phyloP scores from a whole-genome alignment of 2,113 vertebrate genomes.

The Vireo altiloquus region DNA sequence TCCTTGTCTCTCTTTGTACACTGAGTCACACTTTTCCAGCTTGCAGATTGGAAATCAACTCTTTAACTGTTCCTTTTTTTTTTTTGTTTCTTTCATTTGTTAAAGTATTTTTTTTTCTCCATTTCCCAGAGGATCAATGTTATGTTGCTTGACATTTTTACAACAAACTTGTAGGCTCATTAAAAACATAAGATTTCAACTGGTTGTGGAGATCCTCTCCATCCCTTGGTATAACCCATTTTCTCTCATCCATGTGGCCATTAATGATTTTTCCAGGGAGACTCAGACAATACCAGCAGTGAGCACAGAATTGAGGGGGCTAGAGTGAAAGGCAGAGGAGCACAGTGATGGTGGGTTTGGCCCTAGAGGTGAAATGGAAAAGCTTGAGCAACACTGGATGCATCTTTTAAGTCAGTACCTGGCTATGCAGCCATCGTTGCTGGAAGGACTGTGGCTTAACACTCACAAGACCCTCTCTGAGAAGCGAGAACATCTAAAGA shows the following conservation, averaged over 20 bases:
- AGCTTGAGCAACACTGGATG: neutral
- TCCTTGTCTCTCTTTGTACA: neutral
- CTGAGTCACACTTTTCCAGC: neutral
- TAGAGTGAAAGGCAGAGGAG: neutral
- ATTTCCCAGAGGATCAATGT: neutral
- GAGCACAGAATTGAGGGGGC: neutral
- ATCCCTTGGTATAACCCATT: neutral
- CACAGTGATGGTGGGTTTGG: neutral
- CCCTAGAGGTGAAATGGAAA: fast-evolving
- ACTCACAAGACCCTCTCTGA: fast-evolving
- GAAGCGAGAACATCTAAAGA: neutral
- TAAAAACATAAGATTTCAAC: neutral
- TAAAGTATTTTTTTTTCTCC: neutral
- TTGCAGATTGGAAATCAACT: neutral
- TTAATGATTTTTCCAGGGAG: neutral
- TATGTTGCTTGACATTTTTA: neutral
- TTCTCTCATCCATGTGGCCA: neutral
- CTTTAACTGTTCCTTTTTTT: neutral
- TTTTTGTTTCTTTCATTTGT: neutral
- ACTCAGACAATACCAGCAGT: neutral
- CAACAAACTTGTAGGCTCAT: neutral
- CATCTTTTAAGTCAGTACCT: neutral
- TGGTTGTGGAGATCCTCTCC: neutral
- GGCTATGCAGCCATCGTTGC: neutral
- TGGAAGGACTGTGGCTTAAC: neutral